Evolutionary conservation across 1,140 invertebrate species (phyloP).

Genomic region (Leptinotarsa texana): DNA sequence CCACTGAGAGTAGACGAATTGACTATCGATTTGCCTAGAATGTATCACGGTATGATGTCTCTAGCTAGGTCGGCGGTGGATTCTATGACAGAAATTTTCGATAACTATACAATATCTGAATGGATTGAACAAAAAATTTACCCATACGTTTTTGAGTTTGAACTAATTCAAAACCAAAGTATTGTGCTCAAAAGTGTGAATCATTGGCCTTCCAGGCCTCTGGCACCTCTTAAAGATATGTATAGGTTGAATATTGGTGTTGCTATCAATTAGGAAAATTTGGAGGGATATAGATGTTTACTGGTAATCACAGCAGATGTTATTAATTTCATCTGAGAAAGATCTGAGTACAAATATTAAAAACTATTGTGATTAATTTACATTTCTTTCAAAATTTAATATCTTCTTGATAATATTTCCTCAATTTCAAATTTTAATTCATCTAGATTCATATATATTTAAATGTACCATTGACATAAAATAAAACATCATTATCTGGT

Average conservation of each 20-base stretch:
- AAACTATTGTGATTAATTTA: no score
- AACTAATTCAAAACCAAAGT: conserved; percentile 56
- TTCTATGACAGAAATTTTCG: conserved; percentile 70
- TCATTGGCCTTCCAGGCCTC: conserved; percentile 51
- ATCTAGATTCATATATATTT: no score
- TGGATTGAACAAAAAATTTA: conserved; percentile 70
- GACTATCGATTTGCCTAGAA: conserved; percentile 65
- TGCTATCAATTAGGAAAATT: conserved; percentile 9
- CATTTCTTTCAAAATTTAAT: no score
- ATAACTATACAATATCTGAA: conserved; percentile 73
- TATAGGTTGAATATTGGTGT: conserved; percentile 42
- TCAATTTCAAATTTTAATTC: no score
- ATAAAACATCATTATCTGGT: no score
- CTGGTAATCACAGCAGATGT: no score
- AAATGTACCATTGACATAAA: no score
- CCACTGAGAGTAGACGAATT: conserved; percentile 73
- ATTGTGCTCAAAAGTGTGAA: conserved; percentile 52
- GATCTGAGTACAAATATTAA: no score
- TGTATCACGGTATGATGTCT: conserved; percentile 64
- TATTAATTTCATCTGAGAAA: no score
- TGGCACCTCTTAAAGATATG: conserved; percentile 54
- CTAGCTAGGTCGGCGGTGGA: conserved; percentile 67
- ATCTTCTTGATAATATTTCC: no score
- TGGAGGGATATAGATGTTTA: no score
- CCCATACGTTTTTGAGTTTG: conserved; percentile 57